Evolutionary conservation across 2,888 invertebrate species (phyloP).

Genomic region (Malachius bipustulatus): DNA sequence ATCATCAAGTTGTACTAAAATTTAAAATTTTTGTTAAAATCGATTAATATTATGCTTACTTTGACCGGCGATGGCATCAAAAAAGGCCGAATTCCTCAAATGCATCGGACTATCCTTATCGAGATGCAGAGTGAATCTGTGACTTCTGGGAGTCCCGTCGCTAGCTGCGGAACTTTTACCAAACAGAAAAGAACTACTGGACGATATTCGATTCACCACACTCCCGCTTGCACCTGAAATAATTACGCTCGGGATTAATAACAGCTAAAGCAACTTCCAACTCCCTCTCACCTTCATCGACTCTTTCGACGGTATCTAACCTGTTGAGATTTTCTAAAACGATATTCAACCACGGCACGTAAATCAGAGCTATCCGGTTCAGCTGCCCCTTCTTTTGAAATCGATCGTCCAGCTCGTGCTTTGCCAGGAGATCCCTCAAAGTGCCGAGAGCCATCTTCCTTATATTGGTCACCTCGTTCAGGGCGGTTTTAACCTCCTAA

Average conservation of each 20-base stretch:
- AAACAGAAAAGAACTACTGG: constrained; percentile 47
- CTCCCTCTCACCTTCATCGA: constrained; percentile 36
- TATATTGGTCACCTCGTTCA: constrained; percentile 75
- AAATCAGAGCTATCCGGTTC: constrained; percentile 76
- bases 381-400: constrained; percentile 71
- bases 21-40: too few relatives aligned
- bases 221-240: constrained; percentile 31
- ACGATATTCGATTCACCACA: constrained; percentile 42
- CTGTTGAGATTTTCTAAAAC: constrained; percentile 80
- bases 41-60: too few relatives aligned
- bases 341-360: constrained; percentile 82
- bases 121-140: constrained; percentile 60
- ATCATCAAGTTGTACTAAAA: too few relatives aligned
- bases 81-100: constrained; percentile 62
- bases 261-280: too few relatives aligned
- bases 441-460: constrained; percentile 69
- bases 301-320: constrained; percentile 41
- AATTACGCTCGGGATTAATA: too few relatives aligned
- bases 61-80: constrained; percentile 61
- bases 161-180: constrained; percentile 39
- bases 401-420: constrained; percentile 83
- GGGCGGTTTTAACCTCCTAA: constrained; percentile 77
- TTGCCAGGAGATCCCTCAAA: constrained; percentile 77
- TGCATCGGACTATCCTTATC: constrained; percentile 65
- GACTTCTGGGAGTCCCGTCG: constrained; percentile 45